These are phyloP conservation scores for Pilophorus perplexus DNA, from an alignment of 2,888 invertebrate species.

Conservation along the genomic window DNA sequence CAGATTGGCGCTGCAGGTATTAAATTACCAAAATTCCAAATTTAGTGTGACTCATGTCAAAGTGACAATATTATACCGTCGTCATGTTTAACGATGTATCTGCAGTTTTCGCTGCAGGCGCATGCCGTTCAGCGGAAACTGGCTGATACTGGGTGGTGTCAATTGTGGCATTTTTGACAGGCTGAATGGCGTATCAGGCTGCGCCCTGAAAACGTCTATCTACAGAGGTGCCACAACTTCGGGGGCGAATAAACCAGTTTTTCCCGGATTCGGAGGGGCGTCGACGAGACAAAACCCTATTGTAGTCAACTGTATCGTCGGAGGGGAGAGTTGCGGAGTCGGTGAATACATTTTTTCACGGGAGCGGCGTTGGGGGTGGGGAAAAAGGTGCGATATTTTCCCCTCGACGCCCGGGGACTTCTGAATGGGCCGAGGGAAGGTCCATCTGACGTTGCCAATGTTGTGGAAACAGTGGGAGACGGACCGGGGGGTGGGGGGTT, in stretches of 20 bases:
- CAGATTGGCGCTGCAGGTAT: too few relatives aligned
- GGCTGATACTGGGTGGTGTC: too few relatives aligned
- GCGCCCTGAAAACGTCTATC: neutral
- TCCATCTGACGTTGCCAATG: neutral
- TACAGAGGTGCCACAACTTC: slow-evolving; percentile 6
- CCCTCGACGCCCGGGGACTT: neutral
- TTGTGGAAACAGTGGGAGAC: slow-evolving; percentile 14
- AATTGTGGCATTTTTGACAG: too few relatives aligned
- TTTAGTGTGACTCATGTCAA: too few relatives aligned
- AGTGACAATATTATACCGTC: too few relatives aligned
- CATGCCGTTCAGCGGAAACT: too few relatives aligned
- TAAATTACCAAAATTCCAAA: too few relatives aligned
- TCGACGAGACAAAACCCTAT: too few relatives aligned
- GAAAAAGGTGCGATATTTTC: neutral
- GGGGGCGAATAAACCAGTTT: slow-evolving; percentile 34
- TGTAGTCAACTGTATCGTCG: too few relatives aligned
- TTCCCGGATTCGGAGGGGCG: slow-evolving; percentile 29
- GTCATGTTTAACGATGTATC: too few relatives aligned
- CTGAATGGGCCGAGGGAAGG: neutral
- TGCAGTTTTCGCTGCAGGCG: too few relatives aligned
- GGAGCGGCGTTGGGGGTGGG: neutral
- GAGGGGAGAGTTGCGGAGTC: too few relatives aligned
- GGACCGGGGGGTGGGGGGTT: neutral
- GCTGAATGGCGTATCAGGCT: slow-evolving; percentile 5
- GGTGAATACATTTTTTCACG: slow-evolving; percentile 29